Conservation (phyloP, 2,888 invertebrate species). For the Oegoconia quadripuncta region DNA sequence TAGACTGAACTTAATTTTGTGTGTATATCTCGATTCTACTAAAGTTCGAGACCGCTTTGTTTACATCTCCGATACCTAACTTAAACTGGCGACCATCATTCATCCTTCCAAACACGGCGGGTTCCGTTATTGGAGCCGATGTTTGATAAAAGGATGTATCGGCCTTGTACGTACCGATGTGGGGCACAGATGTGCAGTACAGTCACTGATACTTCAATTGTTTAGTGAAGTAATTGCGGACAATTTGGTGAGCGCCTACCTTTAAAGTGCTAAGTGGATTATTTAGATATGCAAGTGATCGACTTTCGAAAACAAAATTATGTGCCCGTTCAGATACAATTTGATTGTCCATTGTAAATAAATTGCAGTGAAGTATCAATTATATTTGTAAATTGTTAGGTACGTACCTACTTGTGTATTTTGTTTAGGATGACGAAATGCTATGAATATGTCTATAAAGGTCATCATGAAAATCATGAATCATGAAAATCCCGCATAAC, state of each 20-base stretch:
- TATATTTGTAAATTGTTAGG: no score
- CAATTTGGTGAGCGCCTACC: not conserved
- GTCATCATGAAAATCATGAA: no score
- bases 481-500: no score
- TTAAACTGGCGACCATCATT: conserved; percentile 38
- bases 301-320: conserved; percentile 1
- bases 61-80: conserved; percentile 30
- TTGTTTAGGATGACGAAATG: no score
- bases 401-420: no score
- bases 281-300: no score
- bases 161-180: conserved; percentile 49
- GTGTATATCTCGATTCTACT: no score
- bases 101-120: conserved; percentile 33
- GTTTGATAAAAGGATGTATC: conserved; percentile 54
- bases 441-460: no score
- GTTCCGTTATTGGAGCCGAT: conserved; percentile 45
- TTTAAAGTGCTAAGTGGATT: no score
- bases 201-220: conserved; percentile 9
- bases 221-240: conserved; percentile 5
- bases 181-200: conserved; percentile 57
- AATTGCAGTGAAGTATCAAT: not conserved
- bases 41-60: conserved; percentile 21
- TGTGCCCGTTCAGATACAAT: not conserved
- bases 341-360: not conserved
- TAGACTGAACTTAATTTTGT: no score